Percentiles rank a stretch among this genome's conserved stretches.
These are phyloP conservation scores for Nanger granti DNA, from an alignment of 2,113 vertebrate species.

Conservation along the genomic window DNA sequence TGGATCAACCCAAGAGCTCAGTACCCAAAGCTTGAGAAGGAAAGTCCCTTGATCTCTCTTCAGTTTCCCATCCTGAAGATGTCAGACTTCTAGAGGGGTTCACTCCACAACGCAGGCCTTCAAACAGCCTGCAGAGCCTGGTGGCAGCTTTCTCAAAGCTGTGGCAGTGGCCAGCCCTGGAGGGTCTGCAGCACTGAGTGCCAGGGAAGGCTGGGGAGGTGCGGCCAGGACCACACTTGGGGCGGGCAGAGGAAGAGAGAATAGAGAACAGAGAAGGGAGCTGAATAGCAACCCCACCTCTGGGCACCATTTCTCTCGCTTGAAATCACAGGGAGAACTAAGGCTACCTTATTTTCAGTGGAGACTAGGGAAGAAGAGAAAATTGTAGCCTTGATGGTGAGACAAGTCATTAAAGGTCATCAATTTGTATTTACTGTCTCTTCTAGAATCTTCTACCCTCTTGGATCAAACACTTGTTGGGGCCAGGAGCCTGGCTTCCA, in stretches of 20 bases:
- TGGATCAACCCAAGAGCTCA: neutral
- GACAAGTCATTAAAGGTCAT: neutral
- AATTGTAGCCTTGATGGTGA: neutral
- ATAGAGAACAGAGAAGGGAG: neutral
- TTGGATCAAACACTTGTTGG: neutral
- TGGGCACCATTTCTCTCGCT: neutral
- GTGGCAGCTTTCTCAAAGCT: neutral
- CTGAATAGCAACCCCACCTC: neutral
- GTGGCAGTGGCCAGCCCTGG: neutral
- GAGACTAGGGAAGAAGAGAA: neutral
- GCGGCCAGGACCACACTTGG: neutral
- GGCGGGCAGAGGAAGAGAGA: neutral
- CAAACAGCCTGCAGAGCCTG: neutral
- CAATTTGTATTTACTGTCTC: neutral
- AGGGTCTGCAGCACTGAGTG: neutral
- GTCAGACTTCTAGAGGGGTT: neutral
- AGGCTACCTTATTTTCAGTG: neutral
- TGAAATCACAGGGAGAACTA: neutral
- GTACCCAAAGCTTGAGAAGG: neutral
- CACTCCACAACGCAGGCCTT: neutral
- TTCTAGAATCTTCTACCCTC: neutral
- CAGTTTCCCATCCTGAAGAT: neutral
- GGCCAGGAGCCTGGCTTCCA: neutral
- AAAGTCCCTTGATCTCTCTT: neutral
- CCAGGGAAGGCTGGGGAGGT: no score